These are phyloP conservation scores for Drosophila aff. DNA, from an alignment of 1,140 invertebrate species.

Conservation along the genomic window DNA sequence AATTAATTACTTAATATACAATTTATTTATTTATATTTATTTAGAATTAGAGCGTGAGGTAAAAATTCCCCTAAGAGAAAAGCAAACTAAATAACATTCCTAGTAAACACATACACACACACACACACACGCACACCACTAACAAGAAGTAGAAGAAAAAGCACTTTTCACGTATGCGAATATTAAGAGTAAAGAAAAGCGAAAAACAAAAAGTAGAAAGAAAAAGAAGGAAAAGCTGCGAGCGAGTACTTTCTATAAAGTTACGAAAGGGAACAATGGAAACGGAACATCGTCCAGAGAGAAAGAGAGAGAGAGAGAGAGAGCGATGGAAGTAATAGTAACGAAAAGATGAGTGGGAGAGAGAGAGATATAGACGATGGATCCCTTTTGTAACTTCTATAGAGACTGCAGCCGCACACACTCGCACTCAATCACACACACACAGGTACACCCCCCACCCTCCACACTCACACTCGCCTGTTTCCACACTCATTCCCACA, in stretches of 20 bases:
- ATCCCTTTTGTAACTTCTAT: conserved; percentile 82
- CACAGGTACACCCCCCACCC: conserved; percentile 5
- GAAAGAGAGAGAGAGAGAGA: conserved; percentile 5
- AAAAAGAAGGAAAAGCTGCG: conserved; percentile 48
- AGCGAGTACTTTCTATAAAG: conserved; percentile 83
- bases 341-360: conserved; percentile 9
- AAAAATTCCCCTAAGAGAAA: conserved; percentile 56
- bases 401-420: conserved; percentile 76
- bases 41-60: conserved; percentile 73
- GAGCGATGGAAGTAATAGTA: neutral
- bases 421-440: conserved; percentile 44
- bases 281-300: conserved; percentile 20
- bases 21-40: conserved; percentile 84
- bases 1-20: conserved; percentile 76
- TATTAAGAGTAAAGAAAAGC: conserved; percentile 34
- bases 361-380: conserved; percentile 43
- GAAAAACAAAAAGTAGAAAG: conserved; percentile 29
- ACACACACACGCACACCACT: conserved; percentile 15
- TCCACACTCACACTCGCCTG: conserved; percentile 23
- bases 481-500: conserved; percentile 39
- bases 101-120: conserved; percentile 13
- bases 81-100: conserved; percentile 24
- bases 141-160: conserved; percentile 34
- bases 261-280: conserved; percentile 63
- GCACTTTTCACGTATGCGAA: conserved; percentile 59